These are phyloP conservation scores for Motacilla tschutschensis DNA, from an alignment of 2,113 vertebrate genomes.

Conservation along the genomic window DNA sequence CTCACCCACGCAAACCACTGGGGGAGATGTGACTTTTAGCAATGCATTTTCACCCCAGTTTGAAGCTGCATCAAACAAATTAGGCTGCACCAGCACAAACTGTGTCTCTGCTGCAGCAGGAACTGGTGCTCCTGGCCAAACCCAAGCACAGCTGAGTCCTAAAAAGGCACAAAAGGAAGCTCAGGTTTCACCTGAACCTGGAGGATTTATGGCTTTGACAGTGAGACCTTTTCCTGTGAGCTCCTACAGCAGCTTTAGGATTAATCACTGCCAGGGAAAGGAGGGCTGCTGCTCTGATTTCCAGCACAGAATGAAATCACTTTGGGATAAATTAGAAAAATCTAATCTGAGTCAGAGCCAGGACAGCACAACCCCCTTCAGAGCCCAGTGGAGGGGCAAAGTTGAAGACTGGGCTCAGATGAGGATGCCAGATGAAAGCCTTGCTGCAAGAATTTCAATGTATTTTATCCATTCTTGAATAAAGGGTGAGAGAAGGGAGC, in stretches of 20 bases:
- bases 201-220: slow-evolving; percentile 1
- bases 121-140: slow-evolving; percentile 2
- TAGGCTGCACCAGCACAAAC: neutral
- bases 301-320: neutral
- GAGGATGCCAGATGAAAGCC: neutral
- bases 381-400: neutral
- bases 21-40: slow-evolving; percentile 44
- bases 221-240: neutral
- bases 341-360: neutral
- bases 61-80: slow-evolving; percentile 47
- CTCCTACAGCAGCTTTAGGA: neutral
- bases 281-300: neutral
- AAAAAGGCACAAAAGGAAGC: slow-evolving; percentile 1
- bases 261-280: neutral
- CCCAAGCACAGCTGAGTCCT: neutral
- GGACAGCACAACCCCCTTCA: neutral
- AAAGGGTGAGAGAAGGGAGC: neutral
- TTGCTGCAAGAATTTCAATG: neutral
- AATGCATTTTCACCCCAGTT: slow-evolving; percentile 3
- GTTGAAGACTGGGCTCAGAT: neutral
- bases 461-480: neutral
- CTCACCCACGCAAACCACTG: slow-evolving; percentile 40
- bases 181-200: neutral
- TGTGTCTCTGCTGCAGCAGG: neutral
- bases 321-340: neutral